Conservation (phyloP, 2,797 vertebrate species). For the Betta splendens region DNA sequence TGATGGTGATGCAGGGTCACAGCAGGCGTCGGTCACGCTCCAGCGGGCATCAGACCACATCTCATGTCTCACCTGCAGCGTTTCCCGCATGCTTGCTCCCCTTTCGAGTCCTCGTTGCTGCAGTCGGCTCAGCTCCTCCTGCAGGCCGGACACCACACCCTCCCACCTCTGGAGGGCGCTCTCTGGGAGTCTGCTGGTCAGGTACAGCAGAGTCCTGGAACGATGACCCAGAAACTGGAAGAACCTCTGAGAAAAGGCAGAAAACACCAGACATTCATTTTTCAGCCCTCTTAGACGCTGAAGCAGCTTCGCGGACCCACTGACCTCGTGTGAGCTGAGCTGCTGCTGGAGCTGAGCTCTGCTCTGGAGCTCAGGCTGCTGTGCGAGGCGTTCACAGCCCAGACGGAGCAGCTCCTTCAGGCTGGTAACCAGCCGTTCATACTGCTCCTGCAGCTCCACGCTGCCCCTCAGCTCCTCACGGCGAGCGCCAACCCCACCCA, state of each 20-base stretch:
- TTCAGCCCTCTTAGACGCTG: neutral
- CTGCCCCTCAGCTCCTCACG: conserved; percentile 70
- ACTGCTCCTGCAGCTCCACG: conserved; percentile 73
- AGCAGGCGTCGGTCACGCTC: too few species aligned
- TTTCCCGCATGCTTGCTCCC: conserved; percentile 76
- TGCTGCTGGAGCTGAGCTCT: conserved; percentile 76
- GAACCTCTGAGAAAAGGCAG: conserved; percentile 77
- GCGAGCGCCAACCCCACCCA: conserved; percentile 71
- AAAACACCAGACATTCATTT: neutral
- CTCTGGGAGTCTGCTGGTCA: conserved; percentile 73
- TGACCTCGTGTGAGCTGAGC: conserved; percentile 84
- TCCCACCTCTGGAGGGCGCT: conserved; percentile 69
- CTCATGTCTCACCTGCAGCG: conserved; percentile 81
- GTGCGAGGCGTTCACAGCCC: conserved; percentile 77
- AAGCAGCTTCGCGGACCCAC: neutral
- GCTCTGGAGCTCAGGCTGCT: conserved; percentile 62
- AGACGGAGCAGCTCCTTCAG: conserved; percentile 79
- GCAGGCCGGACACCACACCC: conserved; percentile 67
- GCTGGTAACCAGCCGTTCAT: conserved; percentile 76
- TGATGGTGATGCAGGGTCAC: too few species aligned
- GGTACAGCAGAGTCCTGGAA: conserved; percentile 71
- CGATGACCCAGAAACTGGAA: conserved; percentile 81
- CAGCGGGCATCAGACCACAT: too few species aligned
- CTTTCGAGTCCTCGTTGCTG: conserved; percentile 74
- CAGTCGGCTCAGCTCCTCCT: conserved; percentile 71